phyloP scores from a whole-genome alignment of 2,113 vertebrate species.

The Podarcis raffonei region DNA sequence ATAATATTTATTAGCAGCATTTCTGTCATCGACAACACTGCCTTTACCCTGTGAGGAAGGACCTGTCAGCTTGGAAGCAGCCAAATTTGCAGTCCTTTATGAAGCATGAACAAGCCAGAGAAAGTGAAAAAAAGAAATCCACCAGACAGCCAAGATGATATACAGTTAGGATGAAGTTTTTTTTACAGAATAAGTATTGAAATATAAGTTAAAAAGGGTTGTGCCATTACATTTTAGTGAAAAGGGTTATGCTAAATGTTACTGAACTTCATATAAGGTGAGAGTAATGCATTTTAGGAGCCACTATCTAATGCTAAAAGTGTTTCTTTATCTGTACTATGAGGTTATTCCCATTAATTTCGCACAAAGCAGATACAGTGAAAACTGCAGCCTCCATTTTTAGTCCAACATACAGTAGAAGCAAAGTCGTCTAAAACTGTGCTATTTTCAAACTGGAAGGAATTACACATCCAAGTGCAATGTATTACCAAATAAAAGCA shows the following conservation, averaged over 20 bases:
- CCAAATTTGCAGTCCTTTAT: slow-evolving; percentile 79
- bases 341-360: neutral
- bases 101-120: slow-evolving; percentile 65
- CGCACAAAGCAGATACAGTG: neutral
- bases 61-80: slow-evolving; percentile 78
- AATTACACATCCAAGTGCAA: neutral
- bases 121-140: slow-evolving; percentile 61
- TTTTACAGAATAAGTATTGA: slow-evolving; percentile 51
- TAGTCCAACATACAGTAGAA: slow-evolving; percentile 23
- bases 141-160: slow-evolving; percentile 65
- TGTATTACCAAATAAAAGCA: slow-evolving; percentile 1
- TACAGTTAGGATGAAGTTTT: slow-evolving; percentile 38
- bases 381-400: neutral
- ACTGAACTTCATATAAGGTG: neutral
- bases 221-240: slow-evolving; percentile 26
- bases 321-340: neutral
- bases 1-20: slow-evolving; percentile 82
- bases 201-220: slow-evolving; percentile 49
- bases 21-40: slow-evolving; percentile 82
- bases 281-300: slow-evolving; percentile 6
- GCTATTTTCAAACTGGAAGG: neutral
- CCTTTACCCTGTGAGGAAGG: slow-evolving; percentile 81
- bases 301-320: slow-evolving; percentile 16
- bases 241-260: neutral
- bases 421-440: slow-evolving; percentile 18